These are phyloP conservation scores for Drosophila hydei DNA, from an alignment of 1,140 invertebrate species.

Conservation along the genomic window DNA sequence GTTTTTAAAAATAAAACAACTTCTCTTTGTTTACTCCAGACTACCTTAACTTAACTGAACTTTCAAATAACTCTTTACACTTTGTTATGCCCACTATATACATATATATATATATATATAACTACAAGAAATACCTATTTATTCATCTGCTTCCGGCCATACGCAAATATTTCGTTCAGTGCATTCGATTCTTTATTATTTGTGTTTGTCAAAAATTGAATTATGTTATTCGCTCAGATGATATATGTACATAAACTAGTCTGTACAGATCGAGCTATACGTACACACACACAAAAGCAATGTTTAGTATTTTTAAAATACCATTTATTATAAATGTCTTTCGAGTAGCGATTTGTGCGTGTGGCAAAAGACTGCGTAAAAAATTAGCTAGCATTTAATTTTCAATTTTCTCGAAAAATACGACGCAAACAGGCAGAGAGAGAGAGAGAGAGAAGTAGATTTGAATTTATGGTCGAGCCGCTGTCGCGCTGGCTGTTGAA, in stretches of 20 bases:
- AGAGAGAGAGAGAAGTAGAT: slow-evolving; percentile 37
- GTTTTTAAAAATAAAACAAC: too few relatives aligned
- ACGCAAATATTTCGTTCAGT: slow-evolving; percentile 4
- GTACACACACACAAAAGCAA: not conserved
- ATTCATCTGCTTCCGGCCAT: too few relatives aligned
- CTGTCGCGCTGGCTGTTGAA: slow-evolving; percentile 57
- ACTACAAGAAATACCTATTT: too few relatives aligned
- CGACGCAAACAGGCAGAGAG: slow-evolving; percentile 43
- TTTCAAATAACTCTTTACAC: too few relatives aligned
- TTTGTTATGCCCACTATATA: too few relatives aligned
- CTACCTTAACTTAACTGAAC: too few relatives aligned
- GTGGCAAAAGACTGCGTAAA: slow-evolving; percentile 39
- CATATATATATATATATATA: too few relatives aligned
- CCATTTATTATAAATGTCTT: slow-evolving; percentile 37
- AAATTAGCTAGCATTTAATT: slow-evolving; percentile 68
- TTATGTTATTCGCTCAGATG: slow-evolving; percentile 11
- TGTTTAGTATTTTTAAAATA: slow-evolving; percentile 33
- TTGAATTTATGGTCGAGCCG: slow-evolving; percentile 63
- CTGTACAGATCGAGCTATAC: not conserved
- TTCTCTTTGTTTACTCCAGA: too few relatives aligned
- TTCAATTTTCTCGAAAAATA: slow-evolving; percentile 62
- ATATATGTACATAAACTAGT: slow-evolving; percentile 1
- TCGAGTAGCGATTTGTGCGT: slow-evolving; percentile 42
- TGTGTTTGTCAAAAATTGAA: slow-evolving; percentile 30
- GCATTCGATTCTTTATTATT: not conserved